A percentile compares a stretch with the other conserved stretches of the same genome.
phyloP scores from a whole-genome alignment of 2,113 vertebrate genomes.

The Cinclus cinclus region DNA sequence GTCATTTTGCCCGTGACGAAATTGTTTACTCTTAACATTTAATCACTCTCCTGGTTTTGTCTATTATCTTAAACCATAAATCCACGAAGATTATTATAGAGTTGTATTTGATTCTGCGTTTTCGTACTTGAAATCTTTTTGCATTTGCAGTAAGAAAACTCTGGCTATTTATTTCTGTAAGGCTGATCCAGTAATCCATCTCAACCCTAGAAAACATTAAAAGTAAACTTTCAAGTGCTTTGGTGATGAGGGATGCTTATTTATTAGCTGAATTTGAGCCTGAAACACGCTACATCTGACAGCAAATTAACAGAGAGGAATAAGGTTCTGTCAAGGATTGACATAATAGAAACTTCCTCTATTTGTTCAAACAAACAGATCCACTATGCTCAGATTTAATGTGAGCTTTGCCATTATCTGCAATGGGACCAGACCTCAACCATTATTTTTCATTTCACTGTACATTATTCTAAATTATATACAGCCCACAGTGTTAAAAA shows the following conservation, averaged over 20 bases:
- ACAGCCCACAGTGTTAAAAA: constrained; percentile 16
- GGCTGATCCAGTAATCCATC: constrained; percentile 31
- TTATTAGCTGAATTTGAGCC: constrained; percentile 9
- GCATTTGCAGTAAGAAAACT: constrained; percentile 24
- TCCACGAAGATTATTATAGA: background rate
- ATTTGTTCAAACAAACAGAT: constrained; percentile 31
- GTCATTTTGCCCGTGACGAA: background rate
- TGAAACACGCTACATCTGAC: background rate
- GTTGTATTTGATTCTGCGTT: background rate
- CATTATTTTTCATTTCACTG: constrained; percentile 34
- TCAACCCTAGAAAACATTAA: constrained; percentile 41
- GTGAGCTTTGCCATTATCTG: constrained; percentile 16
- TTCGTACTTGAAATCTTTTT: constrained; percentile 3
- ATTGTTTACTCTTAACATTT: constrained; percentile 30
- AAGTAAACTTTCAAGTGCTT: constrained; percentile 29
- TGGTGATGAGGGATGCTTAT: constrained; percentile 4
- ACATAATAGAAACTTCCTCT: background rate
- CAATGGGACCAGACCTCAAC: background rate
- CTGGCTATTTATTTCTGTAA: constrained; percentile 31
- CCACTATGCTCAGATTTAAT: constrained; percentile 11
- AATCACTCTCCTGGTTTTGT: background rate
- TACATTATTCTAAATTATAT: constrained; percentile 43
- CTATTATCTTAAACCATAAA: constrained; percentile 23
- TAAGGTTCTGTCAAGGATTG: constrained; percentile 14
- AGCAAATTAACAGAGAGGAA: constrained; percentile 33